Conservation (phyloP, 2,113 vertebrate species). For the Ochotona princeps region DNA sequence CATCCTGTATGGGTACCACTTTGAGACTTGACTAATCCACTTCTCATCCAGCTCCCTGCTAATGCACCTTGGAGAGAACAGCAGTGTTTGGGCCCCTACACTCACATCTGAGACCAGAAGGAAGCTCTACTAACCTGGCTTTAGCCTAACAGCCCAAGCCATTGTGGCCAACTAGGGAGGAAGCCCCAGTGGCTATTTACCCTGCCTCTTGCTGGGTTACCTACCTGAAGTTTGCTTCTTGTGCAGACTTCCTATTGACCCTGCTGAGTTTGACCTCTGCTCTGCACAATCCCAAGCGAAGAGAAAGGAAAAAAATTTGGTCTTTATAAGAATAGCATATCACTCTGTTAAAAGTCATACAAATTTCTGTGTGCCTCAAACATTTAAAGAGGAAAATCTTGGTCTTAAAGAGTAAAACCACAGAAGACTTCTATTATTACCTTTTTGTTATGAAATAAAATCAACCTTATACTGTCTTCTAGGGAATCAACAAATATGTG, state of each 20-base stretch:
- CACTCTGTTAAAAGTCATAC: background rate
- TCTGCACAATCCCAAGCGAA: background rate
- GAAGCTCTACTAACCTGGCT: too few relatives aligned
- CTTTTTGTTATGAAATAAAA: background rate
- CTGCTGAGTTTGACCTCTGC: background rate
- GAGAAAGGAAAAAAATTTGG: background rate
- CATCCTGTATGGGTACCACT: too few relatives aligned
- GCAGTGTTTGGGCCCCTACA: too few relatives aligned
- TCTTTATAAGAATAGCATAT: background rate
- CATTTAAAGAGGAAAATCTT: background rate
- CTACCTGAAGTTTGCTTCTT: background rate
- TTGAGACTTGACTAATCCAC: too few relatives aligned
- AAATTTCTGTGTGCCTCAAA: background rate
- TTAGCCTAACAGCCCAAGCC: too few relatives aligned
- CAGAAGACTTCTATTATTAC: background rate
- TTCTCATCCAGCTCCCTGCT: too few relatives aligned
- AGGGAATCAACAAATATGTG: constrained; percentile 22
- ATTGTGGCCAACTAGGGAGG: background rate
- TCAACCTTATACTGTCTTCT: constrained; percentile 1
- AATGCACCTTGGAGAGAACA: too few relatives aligned
- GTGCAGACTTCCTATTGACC: fast-evolving
- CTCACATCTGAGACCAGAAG: too few relatives aligned
- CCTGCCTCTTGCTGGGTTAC: background rate
- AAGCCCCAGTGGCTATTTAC: background rate
- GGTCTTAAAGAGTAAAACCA: background rate